These are phyloP conservation scores for Rhamnusium bicolor DNA, from an alignment of 2,888 invertebrate species.

Conservation along the genomic window DNA sequence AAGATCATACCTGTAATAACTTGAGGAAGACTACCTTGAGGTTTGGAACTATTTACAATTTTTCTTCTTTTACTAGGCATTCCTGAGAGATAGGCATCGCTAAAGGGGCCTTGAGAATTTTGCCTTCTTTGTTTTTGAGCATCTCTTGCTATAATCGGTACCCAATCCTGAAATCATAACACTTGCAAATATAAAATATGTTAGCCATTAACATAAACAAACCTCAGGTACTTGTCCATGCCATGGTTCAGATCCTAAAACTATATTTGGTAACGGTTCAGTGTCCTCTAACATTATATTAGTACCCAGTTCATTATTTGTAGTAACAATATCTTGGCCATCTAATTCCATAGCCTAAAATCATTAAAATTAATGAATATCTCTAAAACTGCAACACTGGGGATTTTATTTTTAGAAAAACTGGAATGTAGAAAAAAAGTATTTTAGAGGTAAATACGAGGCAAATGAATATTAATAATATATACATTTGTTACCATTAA, in stretches of 20 bases:
- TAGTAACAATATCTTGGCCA: constrained; percentile 55
- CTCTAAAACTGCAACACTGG: too few relatives aligned
- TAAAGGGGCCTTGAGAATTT: constrained; percentile 77
- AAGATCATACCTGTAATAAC: constrained; percentile 66
- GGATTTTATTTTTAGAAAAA: too few relatives aligned
- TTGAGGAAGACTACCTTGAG: constrained; percentile 69
- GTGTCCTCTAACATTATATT: constrained; percentile 58
- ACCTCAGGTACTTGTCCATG: constrained; percentile 77
- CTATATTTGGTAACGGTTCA: constrained; percentile 72
- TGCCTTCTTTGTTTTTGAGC: constrained; percentile 80
- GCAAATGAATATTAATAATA: too few relatives aligned
- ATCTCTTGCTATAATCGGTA: constrained; percentile 90
- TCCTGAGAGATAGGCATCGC: constrained; percentile 92
- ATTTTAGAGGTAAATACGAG: too few relatives aligned
- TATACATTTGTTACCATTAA: too few relatives aligned
- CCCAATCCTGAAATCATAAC: constrained; percentile 80
- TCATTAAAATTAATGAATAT: constrained; percentile 16
- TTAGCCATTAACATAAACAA: constrained; percentile 53
- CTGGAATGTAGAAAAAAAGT: too few relatives aligned
- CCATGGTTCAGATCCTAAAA: constrained; percentile 76
- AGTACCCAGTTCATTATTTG: constrained; percentile 50
- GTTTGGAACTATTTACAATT: constrained; percentile 73
- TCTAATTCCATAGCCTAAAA: constrained; percentile 74
- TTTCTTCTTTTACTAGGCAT: constrained; percentile 93
- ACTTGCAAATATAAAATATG: not conserved